Conservation (phyloP, 2,113 vertebrate species). For the Gavia stellata region DNA sequence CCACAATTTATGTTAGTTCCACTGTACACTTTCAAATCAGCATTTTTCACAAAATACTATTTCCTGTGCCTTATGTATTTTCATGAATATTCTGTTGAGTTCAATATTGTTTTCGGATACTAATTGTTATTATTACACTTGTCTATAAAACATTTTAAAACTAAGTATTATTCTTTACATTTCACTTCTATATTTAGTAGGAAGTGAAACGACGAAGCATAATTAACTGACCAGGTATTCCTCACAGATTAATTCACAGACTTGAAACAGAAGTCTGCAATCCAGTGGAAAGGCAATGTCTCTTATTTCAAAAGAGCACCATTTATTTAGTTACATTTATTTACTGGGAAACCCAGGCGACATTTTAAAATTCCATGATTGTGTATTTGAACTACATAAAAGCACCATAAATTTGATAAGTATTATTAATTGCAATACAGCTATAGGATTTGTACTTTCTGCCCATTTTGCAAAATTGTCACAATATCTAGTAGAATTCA, state of each 20-base stretch:
- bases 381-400: neutral
- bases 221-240: neutral
- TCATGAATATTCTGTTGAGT: neutral
- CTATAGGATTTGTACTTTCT: neutral
- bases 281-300: neutral
- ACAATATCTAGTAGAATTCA: neutral
- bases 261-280: neutral
- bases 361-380: neutral
- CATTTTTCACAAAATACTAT: neutral
- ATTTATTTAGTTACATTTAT: neutral
- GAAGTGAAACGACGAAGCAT: neutral
- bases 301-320: neutral
- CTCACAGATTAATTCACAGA: neutral
- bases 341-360: neutral
- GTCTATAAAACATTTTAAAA: neutral
- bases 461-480: neutral
- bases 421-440: neutral
- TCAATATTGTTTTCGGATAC: neutral
- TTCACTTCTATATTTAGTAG: neutral
- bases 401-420: neutral
- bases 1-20: neutral
- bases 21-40: neutral
- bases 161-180: neutral
- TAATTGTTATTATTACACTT: neutral
- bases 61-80: neutral